Conservation (phyloP, 1,140 invertebrate species). For the Lepidotrigona ventralis region DNA sequence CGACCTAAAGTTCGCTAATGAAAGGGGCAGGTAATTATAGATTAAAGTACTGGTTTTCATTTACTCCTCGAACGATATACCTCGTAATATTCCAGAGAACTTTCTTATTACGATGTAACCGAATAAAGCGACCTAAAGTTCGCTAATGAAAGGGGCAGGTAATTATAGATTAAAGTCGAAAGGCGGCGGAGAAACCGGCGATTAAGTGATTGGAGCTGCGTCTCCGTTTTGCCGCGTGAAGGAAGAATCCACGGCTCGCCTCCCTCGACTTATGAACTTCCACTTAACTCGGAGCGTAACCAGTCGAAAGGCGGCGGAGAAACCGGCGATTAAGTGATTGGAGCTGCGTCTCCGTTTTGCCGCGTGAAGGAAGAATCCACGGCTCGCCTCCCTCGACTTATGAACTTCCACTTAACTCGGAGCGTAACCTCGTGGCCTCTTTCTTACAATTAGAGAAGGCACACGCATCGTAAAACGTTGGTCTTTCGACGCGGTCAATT, state of each 20-base stretch:
- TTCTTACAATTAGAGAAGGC: slow-evolving; percentile 5
- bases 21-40: not conserved
- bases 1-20: not conserved
- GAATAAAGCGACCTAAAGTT: not conserved
- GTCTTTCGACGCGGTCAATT: slow-evolving; percentile 42
- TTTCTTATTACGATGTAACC: not conserved
- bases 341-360: not conserved
- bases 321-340: not conserved
- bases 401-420: not conserved
- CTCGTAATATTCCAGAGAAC: not conserved
- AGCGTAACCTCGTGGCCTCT: not conserved
- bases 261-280: not conserved
- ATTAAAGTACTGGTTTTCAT: not conserved
- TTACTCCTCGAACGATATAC: not conserved
- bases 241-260: not conserved
- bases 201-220: not conserved
- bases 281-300: not conserved
- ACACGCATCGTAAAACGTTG: slow-evolving; percentile 11
- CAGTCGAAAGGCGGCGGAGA: not conserved
- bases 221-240: not conserved
- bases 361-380: not conserved
- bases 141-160: not conserved
- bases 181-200: not conserved
- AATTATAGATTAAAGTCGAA: not conserved
- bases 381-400: not conserved